Conservation (phyloP, 1,140 invertebrate species). For the Drosophila sproati region DNA sequence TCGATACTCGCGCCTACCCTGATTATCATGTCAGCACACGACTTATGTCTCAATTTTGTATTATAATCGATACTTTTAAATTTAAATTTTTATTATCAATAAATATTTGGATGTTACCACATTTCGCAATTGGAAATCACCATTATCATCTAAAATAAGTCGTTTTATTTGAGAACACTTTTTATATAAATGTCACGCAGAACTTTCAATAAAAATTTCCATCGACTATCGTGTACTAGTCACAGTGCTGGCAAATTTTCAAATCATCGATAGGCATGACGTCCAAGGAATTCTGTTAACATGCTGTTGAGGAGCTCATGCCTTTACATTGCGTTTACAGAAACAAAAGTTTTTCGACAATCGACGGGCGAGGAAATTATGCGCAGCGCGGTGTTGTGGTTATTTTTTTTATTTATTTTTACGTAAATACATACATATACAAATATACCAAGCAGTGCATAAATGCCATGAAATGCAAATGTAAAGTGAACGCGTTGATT, state of each 20-base stretch:
- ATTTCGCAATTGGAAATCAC: too few relatives aligned
- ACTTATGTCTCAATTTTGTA: not conserved
- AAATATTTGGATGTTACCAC: too few relatives aligned
- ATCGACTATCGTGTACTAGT: not conserved
- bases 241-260: not conserved
- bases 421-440: conserved; percentile 52
- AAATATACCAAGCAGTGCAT: conserved; percentile 48
- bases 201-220: not conserved
- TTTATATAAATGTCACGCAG: not conserved
- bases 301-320: conserved; percentile 3
- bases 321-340: conserved; percentile 27
- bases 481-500: conserved; percentile 29
- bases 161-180: not conserved
- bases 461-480: conserved; percentile 57
- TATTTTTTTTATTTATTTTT: conserved; percentile 76
- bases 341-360: conserved; percentile 28
- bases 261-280: conserved; percentile 18
- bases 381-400: conserved; percentile 51
- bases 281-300: not conserved
- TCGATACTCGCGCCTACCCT: not conserved
- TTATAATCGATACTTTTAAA: not conserved
- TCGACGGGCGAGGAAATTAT: conserved; percentile 49
- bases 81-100: not conserved
- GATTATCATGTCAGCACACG: not conserved
- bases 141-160: too few relatives aligned